These are phyloP conservation scores for Bombus difficillimus DNA, from an alignment of 1,140 invertebrate species.

Conservation along the genomic window DNA sequence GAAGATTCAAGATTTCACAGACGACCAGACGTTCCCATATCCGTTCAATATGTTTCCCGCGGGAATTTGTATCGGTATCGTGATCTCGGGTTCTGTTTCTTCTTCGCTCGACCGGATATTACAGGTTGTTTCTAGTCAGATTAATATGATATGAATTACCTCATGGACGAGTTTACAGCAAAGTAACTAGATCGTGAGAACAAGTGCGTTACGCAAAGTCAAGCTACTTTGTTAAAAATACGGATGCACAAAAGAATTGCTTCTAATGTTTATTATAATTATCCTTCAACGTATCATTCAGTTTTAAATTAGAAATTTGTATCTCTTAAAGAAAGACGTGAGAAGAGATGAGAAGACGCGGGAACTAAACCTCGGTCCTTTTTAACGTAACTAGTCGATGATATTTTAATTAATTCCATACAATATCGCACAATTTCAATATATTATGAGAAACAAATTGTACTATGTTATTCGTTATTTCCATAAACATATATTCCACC, in stretches of 20 bases:
- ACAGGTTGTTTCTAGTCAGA: background rate
- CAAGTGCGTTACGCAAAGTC: background rate
- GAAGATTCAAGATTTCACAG: background rate
- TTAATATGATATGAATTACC: slow-evolving; percentile 16
- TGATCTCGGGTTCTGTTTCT: background rate
- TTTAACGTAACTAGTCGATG: background rate
- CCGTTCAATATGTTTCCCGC: slow-evolving; percentile 1
- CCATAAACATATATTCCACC: background rate
- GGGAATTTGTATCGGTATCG: slow-evolving; percentile 10
- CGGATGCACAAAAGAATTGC: background rate
- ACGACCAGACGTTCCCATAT: background rate
- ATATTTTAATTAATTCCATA: background rate
- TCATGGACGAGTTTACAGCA: background rate
- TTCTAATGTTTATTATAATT: background rate
- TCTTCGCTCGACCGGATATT: slow-evolving; percentile 11
- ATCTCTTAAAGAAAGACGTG: background rate
- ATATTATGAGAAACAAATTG: background rate
- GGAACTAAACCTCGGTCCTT: background rate
- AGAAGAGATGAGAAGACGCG: background rate
- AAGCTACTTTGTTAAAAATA: background rate
- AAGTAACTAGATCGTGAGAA: background rate
- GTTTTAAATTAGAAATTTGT: too few relatives aligned
- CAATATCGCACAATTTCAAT: background rate
- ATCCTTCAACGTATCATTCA: background rate
- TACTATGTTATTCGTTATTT: background rate